Conservation (phyloP, 2,797 vertebrate species). For the Nannoperca australis region DNA sequence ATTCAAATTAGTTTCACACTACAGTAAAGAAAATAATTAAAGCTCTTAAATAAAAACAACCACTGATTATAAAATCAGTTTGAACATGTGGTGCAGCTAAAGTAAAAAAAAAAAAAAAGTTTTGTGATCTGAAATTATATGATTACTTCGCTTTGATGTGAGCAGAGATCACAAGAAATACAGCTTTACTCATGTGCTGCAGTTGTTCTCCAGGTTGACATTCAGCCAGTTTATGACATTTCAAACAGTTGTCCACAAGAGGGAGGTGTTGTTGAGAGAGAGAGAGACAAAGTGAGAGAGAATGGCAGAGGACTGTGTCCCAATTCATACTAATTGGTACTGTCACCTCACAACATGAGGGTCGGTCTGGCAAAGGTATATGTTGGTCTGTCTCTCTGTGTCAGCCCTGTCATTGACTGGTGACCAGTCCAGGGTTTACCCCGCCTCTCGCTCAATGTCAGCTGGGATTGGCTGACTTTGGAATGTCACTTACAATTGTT, state of each 20-base stretch:
- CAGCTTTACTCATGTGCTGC: not conserved
- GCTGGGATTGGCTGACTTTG: not conserved
- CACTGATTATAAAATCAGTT: not conserved
- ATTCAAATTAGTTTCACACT: not conserved
- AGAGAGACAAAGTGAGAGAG: not conserved
- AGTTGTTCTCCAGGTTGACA: not conserved
- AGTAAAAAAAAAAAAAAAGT: not conserved
- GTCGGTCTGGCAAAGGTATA: too few relatives aligned
- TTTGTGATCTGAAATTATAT: not conserved
- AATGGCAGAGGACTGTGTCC: not conserved
- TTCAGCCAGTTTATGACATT: too few relatives aligned
- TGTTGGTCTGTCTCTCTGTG: too few relatives aligned
- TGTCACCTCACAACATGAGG: too few relatives aligned
- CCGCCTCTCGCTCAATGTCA: too few relatives aligned
- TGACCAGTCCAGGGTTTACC: too few relatives aligned
- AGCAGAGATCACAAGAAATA: not conserved
- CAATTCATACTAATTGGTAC: too few relatives aligned
- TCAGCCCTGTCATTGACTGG: too few relatives aligned
- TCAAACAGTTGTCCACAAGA: conserved; percentile 61
- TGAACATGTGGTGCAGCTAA: not conserved
- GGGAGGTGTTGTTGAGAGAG: conserved; percentile 51
- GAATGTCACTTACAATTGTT: not conserved
- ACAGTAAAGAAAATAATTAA: not conserved
- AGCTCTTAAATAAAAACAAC: not conserved
- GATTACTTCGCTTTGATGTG: not conserved